phyloP scores from a whole-genome alignment of 2,888 invertebrate species.

The Mesorhabditis belari region DNA sequence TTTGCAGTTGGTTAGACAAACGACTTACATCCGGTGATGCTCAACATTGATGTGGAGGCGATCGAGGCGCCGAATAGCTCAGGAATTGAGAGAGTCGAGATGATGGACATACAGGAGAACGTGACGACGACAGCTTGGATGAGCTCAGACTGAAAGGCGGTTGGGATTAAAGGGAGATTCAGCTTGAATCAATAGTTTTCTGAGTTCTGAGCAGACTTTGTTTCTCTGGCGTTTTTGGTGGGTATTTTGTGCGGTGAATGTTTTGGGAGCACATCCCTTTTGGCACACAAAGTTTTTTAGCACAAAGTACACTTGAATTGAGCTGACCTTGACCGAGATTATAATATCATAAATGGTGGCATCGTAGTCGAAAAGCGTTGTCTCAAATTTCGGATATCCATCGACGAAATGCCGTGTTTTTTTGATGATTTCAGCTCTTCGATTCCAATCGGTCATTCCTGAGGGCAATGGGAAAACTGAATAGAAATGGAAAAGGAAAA shows the following conservation, averaged over 20 bases:
- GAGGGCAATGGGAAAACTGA: background rate
- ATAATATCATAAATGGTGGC: slow-evolving; percentile 49
- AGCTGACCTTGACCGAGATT: slow-evolving; percentile 37
- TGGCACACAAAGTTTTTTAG: too few species aligned
- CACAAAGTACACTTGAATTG: too few species aligned
- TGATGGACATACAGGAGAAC: slow-evolving; percentile 43
- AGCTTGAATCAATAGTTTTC: too few species aligned
- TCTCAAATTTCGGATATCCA: slow-evolving; percentile 34
- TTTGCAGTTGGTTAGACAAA: background rate
- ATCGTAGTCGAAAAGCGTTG: slow-evolving; percentile 47
- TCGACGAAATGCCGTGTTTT: slow-evolving; percentile 31
- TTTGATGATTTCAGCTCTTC: slow-evolving; percentile 32
- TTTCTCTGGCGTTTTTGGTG: too few species aligned
- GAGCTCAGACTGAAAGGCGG: slow-evolving; percentile 35
- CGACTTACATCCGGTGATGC: slow-evolving; percentile 40
- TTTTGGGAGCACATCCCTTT: too few species aligned
- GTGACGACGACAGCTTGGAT: slow-evolving; percentile 44
- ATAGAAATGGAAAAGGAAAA: too few species aligned
- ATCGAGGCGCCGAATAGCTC: slow-evolving; percentile 29
- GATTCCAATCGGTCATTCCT: slow-evolving; percentile 28
- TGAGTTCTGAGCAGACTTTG: too few species aligned
- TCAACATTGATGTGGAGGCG: slow-evolving; percentile 40
- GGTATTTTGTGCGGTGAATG: too few species aligned
- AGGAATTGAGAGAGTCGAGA: slow-evolving; percentile 44
- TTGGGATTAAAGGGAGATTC: too few species aligned